Base-by-base conservation (phyloP, 2,113 vertebrate genomes). In the Uropsilus gracilis region DNA sequence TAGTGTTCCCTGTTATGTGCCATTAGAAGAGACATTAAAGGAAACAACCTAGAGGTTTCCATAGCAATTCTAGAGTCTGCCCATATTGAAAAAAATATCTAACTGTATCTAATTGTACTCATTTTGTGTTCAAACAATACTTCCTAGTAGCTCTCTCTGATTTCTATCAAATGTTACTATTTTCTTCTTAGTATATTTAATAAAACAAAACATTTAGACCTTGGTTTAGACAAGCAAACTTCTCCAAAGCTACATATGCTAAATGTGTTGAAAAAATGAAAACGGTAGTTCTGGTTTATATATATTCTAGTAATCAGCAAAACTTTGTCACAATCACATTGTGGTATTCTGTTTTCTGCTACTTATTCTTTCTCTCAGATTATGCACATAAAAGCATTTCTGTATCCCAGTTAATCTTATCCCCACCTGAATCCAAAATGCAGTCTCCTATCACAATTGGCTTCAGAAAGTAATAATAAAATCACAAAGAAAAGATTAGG, bases 401-500 rank as follows among this genome's bases (percentile, higher is more conserved):
- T 80, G 9, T 44, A 39, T 86, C 71, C 16, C 34, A 32, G n/a
- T 69, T 95, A 91, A 90, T 96, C 78, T 95, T 80, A 97, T 94
- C 48, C 22, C 18, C 73, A 92, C 89, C 61, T 96, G 93, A 97
- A 97, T 77, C 37, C 0, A 97, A 97, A 98, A 86, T 64, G 24
- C 12, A 88, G 17, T 96, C 90, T 94, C 12, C 55, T 96, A 91
- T 96, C 94, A 94, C 24, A 96, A 76, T 48, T 88, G 61, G 66
- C 90, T 98, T 81, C 57, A 93, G 86, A 96, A 95, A 97, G 96
- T 96, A 0, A 94, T 96, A 94, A 96, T 92, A 28, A 77, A 71
- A 3, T 87, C 37, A 80, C 69, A 97, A 94, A 89, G 64, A 91
- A 96, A 90, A 6, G 5, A 88, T 88, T 95, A 95, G 26, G 4